Evolutionary conservation across 2,797 vertebrate genomes (phyloP), one percentile per base, ranked within the genome.

Genomic region (Rhinogobio ventralis): DNA sequence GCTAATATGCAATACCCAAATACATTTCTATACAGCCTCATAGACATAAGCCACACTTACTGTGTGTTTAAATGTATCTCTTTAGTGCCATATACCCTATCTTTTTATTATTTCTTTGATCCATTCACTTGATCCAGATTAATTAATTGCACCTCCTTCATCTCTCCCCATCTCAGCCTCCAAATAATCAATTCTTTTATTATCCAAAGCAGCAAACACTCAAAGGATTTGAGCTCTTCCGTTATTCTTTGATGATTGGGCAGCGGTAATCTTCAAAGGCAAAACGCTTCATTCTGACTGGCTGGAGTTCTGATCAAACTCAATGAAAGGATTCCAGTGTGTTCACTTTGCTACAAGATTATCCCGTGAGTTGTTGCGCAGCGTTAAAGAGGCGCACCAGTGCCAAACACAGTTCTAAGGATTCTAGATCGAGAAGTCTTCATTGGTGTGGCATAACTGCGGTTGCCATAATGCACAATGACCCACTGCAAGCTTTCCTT

Each of bases 111-210:
- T n/a, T 68, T 53, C 28, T 82, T 49, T 82, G 98, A 99, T 99
- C 97, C 97, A 98, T 98, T 98, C 96, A 98, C 98, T 97, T 98
- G 96, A 97, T 97, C 97, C 97, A 97, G 96, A 98, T 97, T 97
- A 97, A 99, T 98, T 98, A 98, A 98, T 98, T 97, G 97, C 97
- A 97, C 97, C 97, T 96, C 97, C 97, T 98, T 98, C 97, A 97
- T 99, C 97, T 98, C 97, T 97, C 97, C 97, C 97, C 96, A 96
- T 96, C 96, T 97, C 97, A 96, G 96, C 96, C 97, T 95, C 96
- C 96, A 96, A 97, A 98, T 99, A 99, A 98, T 97, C 97, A 98
- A 96, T 96, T 96, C 96, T 97, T 98, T 99, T 98, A 99, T 99
- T 30, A 73, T 60, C 96, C 97, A 96, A 96, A 97, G 95, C 97